phyloP scores from a whole-genome alignment of 2,797 vertebrate genomes.

The Glyptemys insculpta region DNA sequence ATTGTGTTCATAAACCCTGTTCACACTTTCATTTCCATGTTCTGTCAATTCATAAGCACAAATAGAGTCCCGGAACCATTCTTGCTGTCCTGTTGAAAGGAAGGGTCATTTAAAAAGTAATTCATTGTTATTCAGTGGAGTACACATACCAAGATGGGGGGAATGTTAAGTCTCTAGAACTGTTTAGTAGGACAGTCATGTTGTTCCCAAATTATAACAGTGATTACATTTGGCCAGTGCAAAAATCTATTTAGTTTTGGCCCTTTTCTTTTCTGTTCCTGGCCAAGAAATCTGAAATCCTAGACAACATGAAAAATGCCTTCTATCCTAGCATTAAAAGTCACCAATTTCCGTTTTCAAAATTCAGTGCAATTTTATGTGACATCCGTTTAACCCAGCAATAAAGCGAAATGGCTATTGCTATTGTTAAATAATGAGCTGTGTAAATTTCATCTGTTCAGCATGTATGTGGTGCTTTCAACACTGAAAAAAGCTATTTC shows the following conservation, averaged over 20 bases:
- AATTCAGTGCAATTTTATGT: not conserved
- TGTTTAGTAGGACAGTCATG: not conserved
- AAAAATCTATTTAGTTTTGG: not conserved
- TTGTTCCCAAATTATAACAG: not conserved
- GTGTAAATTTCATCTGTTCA: slow-evolving; percentile 10
- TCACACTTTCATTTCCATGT: not conserved
- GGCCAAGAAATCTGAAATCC: not conserved
- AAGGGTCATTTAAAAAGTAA: not conserved
- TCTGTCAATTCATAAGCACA: not conserved
- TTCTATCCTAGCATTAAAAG: not conserved
- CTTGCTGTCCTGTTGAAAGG: not conserved
- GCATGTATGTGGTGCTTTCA: not conserved
- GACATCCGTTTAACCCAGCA: not conserved
- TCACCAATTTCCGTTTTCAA: not conserved
- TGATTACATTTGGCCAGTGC: not conserved
- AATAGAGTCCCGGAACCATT: not conserved
- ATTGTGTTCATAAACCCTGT: not conserved
- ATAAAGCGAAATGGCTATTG: not conserved
- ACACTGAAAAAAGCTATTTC: not conserved
- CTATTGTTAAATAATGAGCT: slow-evolving; percentile 8
- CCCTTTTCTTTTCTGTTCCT: not conserved
- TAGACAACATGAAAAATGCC: not conserved
- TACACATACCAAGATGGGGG: not conserved
- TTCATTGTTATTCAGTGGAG: not conserved
- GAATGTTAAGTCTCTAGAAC: not conserved